These are phyloP conservation scores for Gymnocypris eckloni DNA, from an alignment of 2,797 vertebrate genomes.

Conservation along the genomic window DNA sequence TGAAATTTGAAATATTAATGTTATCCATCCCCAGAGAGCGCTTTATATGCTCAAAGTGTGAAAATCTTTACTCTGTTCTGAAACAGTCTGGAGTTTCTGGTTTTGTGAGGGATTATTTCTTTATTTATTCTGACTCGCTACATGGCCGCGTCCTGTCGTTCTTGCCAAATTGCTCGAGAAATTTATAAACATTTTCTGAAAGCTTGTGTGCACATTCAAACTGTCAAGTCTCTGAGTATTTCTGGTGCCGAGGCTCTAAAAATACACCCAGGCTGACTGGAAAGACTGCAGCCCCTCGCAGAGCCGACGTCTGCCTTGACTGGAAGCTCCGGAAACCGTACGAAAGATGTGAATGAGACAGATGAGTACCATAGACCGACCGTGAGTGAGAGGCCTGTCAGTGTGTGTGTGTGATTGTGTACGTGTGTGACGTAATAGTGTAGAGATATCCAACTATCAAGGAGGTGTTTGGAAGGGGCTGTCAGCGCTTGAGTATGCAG, in stretches of 20 bases:
- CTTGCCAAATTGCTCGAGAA: constrained; percentile 59
- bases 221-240: constrained; percentile 62
- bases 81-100: constrained; percentile 60
- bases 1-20: constrained; percentile 74
- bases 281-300: constrained; percentile 57
- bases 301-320: constrained; percentile 56
- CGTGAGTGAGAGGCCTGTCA: constrained; percentile 31
- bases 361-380: constrained; percentile 58
- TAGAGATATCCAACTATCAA: constrained; percentile 67
- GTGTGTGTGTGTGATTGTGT: constrained; percentile 37
- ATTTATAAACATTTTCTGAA: constrained; percentile 71
- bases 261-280: constrained; percentile 73
- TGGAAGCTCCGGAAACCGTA: constrained; percentile 60
- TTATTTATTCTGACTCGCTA: constrained; percentile 73
- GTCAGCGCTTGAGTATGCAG: constrained; percentile 63
- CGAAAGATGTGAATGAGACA: constrained; percentile 70
- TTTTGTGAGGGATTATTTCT: constrained; percentile 72
- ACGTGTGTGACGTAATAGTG: constrained; percentile 43
- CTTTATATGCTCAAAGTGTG: constrained; percentile 67
- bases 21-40: constrained; percentile 55
- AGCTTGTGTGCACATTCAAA: constrained; percentile 63
- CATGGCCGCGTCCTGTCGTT: constrained; percentile 58
- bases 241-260: constrained; percentile 73
- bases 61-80: constrained; percentile 72
- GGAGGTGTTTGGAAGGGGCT: constrained; percentile 68